Base-by-base conservation (phyloP, 2,113 vertebrate species). In the Toxostoma redivivum region DNA sequence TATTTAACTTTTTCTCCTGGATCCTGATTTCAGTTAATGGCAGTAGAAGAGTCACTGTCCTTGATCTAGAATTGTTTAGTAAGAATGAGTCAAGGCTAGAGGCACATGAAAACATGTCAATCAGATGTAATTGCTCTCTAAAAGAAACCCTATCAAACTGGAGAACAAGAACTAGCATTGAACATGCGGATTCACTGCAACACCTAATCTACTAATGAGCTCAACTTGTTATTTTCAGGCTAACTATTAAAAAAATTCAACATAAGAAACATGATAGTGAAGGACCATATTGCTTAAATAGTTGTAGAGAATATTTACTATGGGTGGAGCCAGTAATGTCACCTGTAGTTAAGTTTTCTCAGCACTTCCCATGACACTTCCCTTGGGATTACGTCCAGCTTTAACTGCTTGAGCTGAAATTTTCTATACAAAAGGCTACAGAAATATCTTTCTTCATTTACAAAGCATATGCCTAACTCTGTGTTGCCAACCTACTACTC, bases 151-250 rank as follows among this genome's bases (percentile, higher is more conserved):
- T 97, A 98, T 98, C 97, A 97, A 98, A 96, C 98, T 89, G 96
- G 94, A 96, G 96, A 97, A 95, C 82, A 91, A 98, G 98, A 98
- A 96, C 93, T 95, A 91, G 93, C 95, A 97, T 97, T 94, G 96
- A 98, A 98, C 98, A 98, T 97, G 97, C 92, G 97, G 98, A 98
- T 98, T 98, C 98, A 98, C 98, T 98, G 98, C 98, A 98, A 98
- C 97, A 98, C 98, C 98, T 98, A 98, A 99, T 99, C 98, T 98
- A 97, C 98, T 99, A 99, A 99, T 98, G 98, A 99, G 98, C 98
- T 98, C 97, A 88, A 97, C 84, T 96, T 97, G 98, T 97, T 99
- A 98, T 98, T 99, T 98, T 98, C 98, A 98, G 97, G 96, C 64
- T 97, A 10, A n/a, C 97, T 97, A 92, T 96, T 97, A 97, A 97